Evolutionary conservation across 2,113 vertebrate species (phyloP).

Genomic region (Tonatia bakeri): DNA sequence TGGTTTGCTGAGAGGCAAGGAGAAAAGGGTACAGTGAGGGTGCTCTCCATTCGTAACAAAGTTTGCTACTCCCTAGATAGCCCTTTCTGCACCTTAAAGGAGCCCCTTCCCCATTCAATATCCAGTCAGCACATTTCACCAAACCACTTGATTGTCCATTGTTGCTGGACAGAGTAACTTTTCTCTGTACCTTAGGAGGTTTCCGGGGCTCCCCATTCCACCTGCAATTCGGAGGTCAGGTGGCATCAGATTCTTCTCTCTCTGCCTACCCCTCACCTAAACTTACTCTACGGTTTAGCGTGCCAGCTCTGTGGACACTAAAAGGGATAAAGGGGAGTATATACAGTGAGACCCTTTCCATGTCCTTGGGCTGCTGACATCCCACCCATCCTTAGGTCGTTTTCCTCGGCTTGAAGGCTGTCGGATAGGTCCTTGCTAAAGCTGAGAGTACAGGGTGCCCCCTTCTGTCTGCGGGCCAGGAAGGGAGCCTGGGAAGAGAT

Average conservation of each 20-base stretch:
- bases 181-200: not conserved
- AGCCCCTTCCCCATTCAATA: not conserved
- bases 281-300: not conserved
- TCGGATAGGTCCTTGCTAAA: not conserved
- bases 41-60: constrained; percentile 19
- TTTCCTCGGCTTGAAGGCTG: not conserved
- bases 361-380: not conserved
- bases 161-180: not conserved
- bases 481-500: not conserved
- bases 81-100: not conserved
- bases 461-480: constrained; percentile 28
- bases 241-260: not conserved
- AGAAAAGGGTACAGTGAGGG: not conserved
- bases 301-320: not conserved
- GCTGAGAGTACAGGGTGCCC: not conserved
- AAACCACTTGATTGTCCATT: not conserved
- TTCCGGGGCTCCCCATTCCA: not conserved
- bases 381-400: not conserved
- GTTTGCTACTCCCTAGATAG: constrained; percentile 41
- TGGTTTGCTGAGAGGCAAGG: not conserved
- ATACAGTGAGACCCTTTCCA: not conserved
- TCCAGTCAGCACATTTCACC: not conserved
- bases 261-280: not conserved
- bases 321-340: not conserved
- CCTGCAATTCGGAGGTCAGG: not conserved